Base-by-base conservation (phyloP, 2,888 invertebrate species). In the Acronicta aceris region DNA sequence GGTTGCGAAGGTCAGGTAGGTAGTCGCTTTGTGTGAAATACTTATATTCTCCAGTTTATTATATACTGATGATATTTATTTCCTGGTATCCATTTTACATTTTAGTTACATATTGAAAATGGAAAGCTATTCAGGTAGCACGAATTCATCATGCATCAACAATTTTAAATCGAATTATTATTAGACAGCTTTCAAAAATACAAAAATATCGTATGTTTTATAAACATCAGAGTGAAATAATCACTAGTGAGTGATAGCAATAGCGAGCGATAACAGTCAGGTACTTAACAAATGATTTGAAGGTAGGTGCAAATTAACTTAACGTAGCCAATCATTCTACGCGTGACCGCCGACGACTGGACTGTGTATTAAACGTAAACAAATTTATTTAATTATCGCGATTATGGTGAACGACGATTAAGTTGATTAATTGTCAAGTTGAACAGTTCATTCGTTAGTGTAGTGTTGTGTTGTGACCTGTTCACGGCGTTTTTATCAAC, bases 381-480 rank as follows among this genome's bases (percentile, higher is more conserved):
- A 64, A 71, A 76, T 61, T 64, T 71, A 63, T 76, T 68, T 64
- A 68, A 62, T 53, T 64, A 61, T 59, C 21, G 36, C 58, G 21
- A 68, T 73, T 67, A 71, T 61, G 59, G 55, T 63, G 58, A 51
- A 48, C 50, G 54, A 58, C 64, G 56, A 64, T 74, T 71, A 64
- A 57, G 51, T 56, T 65, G 58, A 68, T 71, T 71, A 68, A 73
- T 71, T 68, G 61, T 64, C 53, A 55, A 59, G 59, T 55, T 59
- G 47, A 51, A 59, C 49, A 54, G 17, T 54, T 49, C 52, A 49
- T 66, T 62, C 49, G 52, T 72, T 76, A 67, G 61, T 62, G 59
- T 42, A 59, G 54, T 70, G 41, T 30, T 50, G 51, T 40, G 57
- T 15, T 42, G 54, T 71, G 57, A 52, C 30, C 41, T n/a, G 51